phyloP scores from a whole-genome alignment of 2,113 vertebrate species.

The Eubucco bourcierii region DNA sequence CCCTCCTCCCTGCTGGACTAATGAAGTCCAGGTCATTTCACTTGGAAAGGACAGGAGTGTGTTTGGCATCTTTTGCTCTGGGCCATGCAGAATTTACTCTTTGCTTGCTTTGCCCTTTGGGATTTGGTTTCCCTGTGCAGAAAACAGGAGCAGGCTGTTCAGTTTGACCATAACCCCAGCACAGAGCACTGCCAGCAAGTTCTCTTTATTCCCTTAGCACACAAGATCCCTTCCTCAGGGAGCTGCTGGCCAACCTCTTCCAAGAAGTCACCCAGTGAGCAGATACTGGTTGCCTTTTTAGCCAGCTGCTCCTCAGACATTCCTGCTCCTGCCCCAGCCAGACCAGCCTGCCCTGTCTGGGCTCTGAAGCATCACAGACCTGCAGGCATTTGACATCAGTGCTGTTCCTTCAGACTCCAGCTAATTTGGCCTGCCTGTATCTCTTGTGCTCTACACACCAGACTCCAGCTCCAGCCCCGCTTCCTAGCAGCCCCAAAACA shows the following conservation, averaged over 20 bases:
- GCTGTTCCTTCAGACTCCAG: not conserved
- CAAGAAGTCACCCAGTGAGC: not conserved
- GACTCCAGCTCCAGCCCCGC: not conserved
- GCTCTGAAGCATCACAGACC: conserved; percentile 13
- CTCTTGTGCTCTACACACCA: not conserved
- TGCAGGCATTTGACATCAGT: not conserved
- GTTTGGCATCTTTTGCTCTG: not conserved
- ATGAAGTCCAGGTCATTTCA: not conserved
- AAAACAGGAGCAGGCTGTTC: not conserved
- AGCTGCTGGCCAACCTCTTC: not conserved
- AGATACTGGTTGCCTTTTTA: not conserved
- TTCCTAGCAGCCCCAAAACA: not conserved
- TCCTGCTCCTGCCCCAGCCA: not conserved
- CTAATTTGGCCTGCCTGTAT: not conserved
- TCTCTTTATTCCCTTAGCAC: not conserved
- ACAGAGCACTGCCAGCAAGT: not conserved
- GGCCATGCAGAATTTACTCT: not conserved
- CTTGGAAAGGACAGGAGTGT: not conserved
- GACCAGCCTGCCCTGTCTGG: not conserved
- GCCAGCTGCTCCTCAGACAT: not conserved
- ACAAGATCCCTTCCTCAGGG: not conserved
- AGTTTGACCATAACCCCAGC: not conserved
- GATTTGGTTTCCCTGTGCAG: not conserved
- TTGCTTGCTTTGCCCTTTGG: not conserved
- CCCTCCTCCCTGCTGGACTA: not conserved